Evolutionary conservation across 2,888 invertebrate genomes (phyloP).

Genomic region (Scaptomyza parva): DNA sequence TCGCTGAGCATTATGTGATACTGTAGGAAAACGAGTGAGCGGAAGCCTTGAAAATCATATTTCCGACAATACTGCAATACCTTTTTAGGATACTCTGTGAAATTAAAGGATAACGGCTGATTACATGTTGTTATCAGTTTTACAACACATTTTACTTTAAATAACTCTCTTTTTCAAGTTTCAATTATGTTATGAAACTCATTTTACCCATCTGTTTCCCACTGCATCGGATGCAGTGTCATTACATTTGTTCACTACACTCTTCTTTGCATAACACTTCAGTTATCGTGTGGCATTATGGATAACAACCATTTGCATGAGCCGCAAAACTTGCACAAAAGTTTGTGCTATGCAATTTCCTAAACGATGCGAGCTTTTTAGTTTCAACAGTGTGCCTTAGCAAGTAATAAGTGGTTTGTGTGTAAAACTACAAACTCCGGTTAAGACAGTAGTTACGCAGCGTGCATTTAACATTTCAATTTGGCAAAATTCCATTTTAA

Average conservation of each 20-base stretch:
- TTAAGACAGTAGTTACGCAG: background rate
- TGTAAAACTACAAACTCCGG: background rate
- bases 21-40: constrained; percentile 70
- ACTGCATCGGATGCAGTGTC: background rate
- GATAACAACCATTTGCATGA: background rate
- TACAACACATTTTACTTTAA: background rate
- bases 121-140: background rate
- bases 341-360: constrained; percentile 7
- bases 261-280: background rate
- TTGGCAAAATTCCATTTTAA: constrained; percentile 14
- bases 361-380: constrained; percentile 3
- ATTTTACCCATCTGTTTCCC: no score
- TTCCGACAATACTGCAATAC: constrained; percentile 78
- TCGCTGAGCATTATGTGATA: constrained; percentile 79
- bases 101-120: no score
- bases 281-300: background rate
- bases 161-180: background rate
- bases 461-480: constrained; percentile 1
- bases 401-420: background rate
- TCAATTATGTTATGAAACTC: background rate
- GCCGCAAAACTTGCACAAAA: constrained; percentile 2
- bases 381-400: background rate
- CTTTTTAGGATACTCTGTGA: constrained; percentile 79
- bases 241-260: background rate
- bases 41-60: constrained; percentile 78